These are phyloP conservation scores for Globicephala melas DNA, from an alignment of 2,113 vertebrate genomes.

Conservation along the genomic window DNA sequence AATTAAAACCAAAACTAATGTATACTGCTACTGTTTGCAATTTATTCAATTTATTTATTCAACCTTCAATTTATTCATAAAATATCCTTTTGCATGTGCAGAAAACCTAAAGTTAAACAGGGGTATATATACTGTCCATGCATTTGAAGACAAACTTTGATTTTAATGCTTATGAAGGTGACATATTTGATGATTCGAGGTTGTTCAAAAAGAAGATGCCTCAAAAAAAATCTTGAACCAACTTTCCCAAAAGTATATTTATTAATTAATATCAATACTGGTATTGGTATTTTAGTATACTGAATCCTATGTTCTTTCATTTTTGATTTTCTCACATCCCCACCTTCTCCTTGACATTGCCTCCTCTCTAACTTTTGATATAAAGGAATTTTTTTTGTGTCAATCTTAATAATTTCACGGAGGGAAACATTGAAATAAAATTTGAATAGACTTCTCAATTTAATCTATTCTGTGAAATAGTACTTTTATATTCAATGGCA, in stretches of 20 bases:
- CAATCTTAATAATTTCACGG: background rate
- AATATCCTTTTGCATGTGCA: background rate
- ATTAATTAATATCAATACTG: background rate
- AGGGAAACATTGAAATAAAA: background rate
- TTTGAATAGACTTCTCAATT: background rate
- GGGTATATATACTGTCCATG: background rate
- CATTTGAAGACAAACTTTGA: background rate
- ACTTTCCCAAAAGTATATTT: background rate
- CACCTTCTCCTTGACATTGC: background rate
- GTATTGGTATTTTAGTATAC: background rate
- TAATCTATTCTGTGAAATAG: background rate
- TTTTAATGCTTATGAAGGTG: background rate
- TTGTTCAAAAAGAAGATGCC: background rate
- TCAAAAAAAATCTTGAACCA: background rate
- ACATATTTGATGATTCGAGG: background rate
- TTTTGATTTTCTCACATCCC: background rate
- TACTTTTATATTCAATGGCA: background rate
- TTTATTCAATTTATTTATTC: background rate
- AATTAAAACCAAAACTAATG: background rate
- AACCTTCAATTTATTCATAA: background rate
- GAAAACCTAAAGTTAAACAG: background rate
- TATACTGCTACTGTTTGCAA: background rate
- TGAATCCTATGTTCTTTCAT: accelerated
- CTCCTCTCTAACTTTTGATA: background rate
- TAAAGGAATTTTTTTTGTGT: background rate